Evolutionary conservation across 2,113 vertebrate genomes (phyloP).

Genomic region (Dromaius novaehollandiae): DNA sequence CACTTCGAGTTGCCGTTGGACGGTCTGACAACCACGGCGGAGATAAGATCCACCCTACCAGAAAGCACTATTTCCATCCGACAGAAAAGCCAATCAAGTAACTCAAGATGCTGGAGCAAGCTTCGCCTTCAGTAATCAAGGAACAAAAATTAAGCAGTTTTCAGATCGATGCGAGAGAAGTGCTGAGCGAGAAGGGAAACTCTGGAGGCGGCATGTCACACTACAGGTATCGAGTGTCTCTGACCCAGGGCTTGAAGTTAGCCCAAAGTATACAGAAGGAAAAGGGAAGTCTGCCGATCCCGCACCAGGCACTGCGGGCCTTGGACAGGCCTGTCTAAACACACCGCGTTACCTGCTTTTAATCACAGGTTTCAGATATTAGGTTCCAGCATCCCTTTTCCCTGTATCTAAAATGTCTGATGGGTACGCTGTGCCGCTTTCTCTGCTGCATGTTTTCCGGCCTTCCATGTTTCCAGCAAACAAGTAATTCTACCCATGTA

Average conservation of each 20-base stretch:
- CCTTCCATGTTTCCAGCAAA: background rate
- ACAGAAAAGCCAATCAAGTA: background rate
- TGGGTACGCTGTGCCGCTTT: rapidly evolving
- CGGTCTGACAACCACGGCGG: background rate
- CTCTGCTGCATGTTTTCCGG: background rate
- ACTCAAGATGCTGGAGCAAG: background rate
- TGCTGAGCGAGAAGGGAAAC: background rate
- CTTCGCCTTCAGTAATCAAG: background rate
- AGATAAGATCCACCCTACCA: background rate
- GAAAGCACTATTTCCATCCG: background rate
- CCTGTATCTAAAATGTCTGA: background rate
- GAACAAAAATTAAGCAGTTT: background rate
- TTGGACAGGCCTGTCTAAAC: rapidly evolving
- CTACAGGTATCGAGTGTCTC: rapidly evolving
- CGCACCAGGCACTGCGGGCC: background rate
- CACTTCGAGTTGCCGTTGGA: background rate
- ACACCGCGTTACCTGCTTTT: background rate
- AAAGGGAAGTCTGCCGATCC: constrained; percentile 24
- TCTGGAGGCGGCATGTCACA: background rate
- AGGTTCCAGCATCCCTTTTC: background rate
- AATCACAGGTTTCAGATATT: background rate
- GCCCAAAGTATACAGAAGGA: background rate
- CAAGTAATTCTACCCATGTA: background rate
- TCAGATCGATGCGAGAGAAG: background rate
- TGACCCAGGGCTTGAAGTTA: background rate